Evolutionary conservation across 2,113 vertebrate species (phyloP).

Genomic region (Solea senegalensis): DNA sequence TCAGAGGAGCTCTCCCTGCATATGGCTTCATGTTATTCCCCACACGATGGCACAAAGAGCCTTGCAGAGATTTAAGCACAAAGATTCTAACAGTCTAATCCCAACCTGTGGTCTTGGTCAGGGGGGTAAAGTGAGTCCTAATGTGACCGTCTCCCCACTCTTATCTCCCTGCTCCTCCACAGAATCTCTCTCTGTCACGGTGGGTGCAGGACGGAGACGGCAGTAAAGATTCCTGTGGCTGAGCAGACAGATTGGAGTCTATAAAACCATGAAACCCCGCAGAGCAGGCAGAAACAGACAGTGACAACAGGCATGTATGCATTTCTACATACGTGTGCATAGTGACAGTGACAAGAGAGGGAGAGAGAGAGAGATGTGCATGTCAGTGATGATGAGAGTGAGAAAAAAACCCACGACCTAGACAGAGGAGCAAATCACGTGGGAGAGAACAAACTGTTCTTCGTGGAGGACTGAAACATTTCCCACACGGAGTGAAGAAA

Average conservation of each 20-base stretch:
- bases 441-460: slow-evolving; percentile 17
- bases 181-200: slow-evolving; percentile 45
- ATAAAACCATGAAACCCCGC: slow-evolving; percentile 6
- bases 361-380: slow-evolving; percentile 2
- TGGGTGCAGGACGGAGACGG: slow-evolving; percentile 42
- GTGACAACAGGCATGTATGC: neutral
- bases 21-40: slow-evolving; percentile 28
- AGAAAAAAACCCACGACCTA: neutral
- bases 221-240: slow-evolving; percentile 47
- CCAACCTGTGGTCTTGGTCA: slow-evolving; percentile 55
- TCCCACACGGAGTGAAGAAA: slow-evolving; percentile 32
- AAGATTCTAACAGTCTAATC: slow-evolving; percentile 56
- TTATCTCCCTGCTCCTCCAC: slow-evolving; percentile 58
- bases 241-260: slow-evolving; percentile 30
- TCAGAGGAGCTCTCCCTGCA: slow-evolving; percentile 10
- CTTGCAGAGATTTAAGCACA: slow-evolving; percentile 37
- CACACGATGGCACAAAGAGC: slow-evolving; percentile 25
- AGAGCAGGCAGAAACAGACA: slow-evolving; percentile 2
- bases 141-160: slow-evolving; percentile 57
- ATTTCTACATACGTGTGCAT: slow-evolving; percentile 18
- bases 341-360: slow-evolving; percentile 2
- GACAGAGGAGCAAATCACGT: slow-evolving; percentile 19
- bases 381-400: neutral
- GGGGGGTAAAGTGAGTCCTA: slow-evolving; percentile 53
- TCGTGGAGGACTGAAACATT: slow-evolving; percentile 11